phyloP scores from a whole-genome alignment of 2,797 vertebrate genomes.

The Nannoperca australis region DNA sequence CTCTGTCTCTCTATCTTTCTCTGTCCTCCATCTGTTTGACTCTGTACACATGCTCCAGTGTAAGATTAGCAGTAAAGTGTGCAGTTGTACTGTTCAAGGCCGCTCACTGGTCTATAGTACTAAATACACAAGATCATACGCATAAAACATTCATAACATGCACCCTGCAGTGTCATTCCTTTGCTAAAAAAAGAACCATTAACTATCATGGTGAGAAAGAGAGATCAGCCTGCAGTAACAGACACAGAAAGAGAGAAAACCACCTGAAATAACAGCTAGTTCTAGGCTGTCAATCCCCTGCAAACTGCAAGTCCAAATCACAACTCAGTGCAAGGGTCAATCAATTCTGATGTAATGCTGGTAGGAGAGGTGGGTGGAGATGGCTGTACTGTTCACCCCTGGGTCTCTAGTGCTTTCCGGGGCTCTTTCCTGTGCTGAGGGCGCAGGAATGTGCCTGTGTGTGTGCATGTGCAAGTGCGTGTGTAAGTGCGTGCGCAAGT shows the following conservation, averaged over 20 bases:
- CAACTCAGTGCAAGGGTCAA: conserved; percentile 78
- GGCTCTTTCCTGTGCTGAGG: conserved; percentile 74
- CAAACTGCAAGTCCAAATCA: conserved; percentile 64
- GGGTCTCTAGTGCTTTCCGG: conserved; percentile 68
- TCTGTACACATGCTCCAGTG: conserved; percentile 29
- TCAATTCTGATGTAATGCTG: conserved; percentile 83
- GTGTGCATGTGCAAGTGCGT: conserved; percentile 21
- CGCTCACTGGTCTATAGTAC: conserved; percentile 2
- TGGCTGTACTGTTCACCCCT: conserved; percentile 77
- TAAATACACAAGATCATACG: conserved; percentile 26
- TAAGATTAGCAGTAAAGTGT: conserved; percentile 49
- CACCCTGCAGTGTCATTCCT: conserved; percentile 16
- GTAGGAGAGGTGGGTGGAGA: conserved; percentile 80
- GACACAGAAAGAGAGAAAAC: conserved; percentile 51
- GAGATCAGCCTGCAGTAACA: conserved; percentile 38
- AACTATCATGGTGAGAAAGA: conserved; percentile 18
- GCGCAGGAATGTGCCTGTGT: conserved; percentile 60
- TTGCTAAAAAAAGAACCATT: conserved; percentile 17
- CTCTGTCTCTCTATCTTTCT: conserved; percentile 63
- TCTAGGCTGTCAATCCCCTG: conserved; percentile 64
- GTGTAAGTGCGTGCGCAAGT: not conserved
- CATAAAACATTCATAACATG: conserved; percentile 20
- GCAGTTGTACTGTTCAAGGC: conserved; percentile 24
- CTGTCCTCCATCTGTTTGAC: conserved; percentile 74
- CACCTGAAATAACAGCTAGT: conserved; percentile 74